These are phyloP conservation scores for Phyllostomus discolor DNA, from an alignment of 2,113 vertebrate species.

Conservation along the genomic window DNA sequence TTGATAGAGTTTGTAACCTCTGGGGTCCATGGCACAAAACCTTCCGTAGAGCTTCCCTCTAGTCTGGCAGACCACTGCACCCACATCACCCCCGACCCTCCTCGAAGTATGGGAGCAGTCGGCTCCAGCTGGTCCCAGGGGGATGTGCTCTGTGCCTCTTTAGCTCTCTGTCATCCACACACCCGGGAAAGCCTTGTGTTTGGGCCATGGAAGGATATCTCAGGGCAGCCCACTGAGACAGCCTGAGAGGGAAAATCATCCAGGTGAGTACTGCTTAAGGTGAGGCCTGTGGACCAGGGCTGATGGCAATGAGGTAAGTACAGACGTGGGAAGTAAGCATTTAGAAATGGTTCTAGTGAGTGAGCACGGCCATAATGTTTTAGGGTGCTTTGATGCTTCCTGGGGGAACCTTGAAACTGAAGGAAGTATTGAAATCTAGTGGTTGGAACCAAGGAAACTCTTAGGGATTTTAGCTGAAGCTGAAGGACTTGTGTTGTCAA, in stretches of 20 bases:
- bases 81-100: accelerated
- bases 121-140: background rate
- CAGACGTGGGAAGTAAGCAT: background rate
- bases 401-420: background rate
- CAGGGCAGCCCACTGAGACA: background rate
- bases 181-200: background rate
- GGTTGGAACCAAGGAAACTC: background rate
- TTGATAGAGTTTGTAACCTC: background rate
- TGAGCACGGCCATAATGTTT: accelerated
- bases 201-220: background rate
- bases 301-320: accelerated
- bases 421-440: background rate
- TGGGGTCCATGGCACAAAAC: background rate
- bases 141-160: background rate
- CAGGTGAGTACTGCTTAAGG: background rate
- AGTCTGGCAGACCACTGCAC: accelerated
- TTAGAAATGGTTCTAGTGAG: background rate
- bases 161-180: background rate
- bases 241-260: background rate
- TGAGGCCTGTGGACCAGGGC: background rate
- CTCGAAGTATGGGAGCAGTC: background rate
- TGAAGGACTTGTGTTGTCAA: background rate
- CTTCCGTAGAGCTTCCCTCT: background rate
- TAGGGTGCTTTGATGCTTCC: background rate
- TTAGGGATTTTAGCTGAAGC: background rate